Base-by-base conservation (phyloP, 2,888 invertebrate species). In the Amorpha juglandis region DNA sequence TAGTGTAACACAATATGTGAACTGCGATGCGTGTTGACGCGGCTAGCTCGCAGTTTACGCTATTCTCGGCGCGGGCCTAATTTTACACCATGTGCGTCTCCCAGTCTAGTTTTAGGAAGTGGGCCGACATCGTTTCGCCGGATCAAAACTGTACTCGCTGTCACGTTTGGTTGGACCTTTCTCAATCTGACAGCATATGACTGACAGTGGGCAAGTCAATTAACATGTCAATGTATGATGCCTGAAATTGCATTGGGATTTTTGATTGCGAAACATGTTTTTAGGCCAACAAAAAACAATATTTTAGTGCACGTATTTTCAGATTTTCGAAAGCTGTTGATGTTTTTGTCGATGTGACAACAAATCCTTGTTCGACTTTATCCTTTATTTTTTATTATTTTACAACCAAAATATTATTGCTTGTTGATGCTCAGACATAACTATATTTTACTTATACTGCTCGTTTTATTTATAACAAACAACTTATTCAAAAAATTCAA, bases 41-140 rank as follows among this genome's bases (percentile, higher is more conserved):
- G 86, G 83, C 87, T 81, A 83, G 88, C 82, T 76, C 85, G 81
- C 84, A 85, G 89, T 91, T 91, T 88, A 89, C 88, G 87, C 92
- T 92, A 92, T 92, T 93, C 88, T 90, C 79, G 91, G 91, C 87
- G 84, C 83, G 83, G 76, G 79, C 86, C 93, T 93, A 92, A 93
- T 93, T 93, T 92, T 92, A 93, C n/a, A 91, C 93, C 92, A 92
- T 92, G 84, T 91, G 90, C 91, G 92, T 92, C 90, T 91, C 91
- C 81, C 88, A 87, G 89, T 87, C 89, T 90, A 88, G 91, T 87
- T 90, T 91, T 91, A 91, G 92, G 92, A 93, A 91, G 91, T 92
- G 89, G 89, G 91, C 89, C 91, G 90, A 73, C 81, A 78, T 76
- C 77, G 78, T 83, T 88, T 87, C 87, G 81, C 75, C 80, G 86